Percentiles rank a stretch among this genome's conserved stretches.
These are phyloP conservation scores for Numenius arquata DNA, from an alignment of 2,113 vertebrate genomes.

Conservation along the genomic window DNA sequence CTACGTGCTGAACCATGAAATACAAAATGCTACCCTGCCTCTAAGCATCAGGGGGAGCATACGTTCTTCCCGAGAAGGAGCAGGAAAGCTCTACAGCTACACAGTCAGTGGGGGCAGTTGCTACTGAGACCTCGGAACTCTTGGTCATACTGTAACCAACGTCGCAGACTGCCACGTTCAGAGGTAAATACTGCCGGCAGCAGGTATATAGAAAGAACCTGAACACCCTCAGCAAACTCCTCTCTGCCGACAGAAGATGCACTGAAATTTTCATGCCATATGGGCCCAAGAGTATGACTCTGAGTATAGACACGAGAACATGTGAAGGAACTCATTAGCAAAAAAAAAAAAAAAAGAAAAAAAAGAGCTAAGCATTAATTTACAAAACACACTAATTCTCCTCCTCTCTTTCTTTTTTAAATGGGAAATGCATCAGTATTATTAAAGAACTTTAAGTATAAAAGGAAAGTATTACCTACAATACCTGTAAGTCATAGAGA, in stretches of 20 bases:
- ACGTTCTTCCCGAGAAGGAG: background rate
- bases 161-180: rapidly evolving
- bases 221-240: background rate
- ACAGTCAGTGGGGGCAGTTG: background rate
- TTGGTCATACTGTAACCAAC: background rate
- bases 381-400: background rate
- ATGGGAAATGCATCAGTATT: background rate
- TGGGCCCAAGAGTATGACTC: background rate
- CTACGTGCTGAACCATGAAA: background rate
- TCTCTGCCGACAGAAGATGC: background rate
- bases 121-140: background rate
- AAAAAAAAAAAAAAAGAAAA: background rate
- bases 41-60: background rate
- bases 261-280: background rate
- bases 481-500: background rate
- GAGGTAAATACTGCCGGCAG: background rate
- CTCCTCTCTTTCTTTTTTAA: background rate
- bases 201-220: background rate
- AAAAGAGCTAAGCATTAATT: background rate
- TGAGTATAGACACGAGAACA: background rate
- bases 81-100: background rate
- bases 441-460: background rate
- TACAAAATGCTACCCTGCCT: background rate
- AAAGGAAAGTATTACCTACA: background rate
- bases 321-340: background rate